Percentiles rank a stretch among this genome's conserved stretches.
phyloP scores from a whole-genome alignment of 2,113 vertebrate genomes.

The Columbina picui region DNA sequence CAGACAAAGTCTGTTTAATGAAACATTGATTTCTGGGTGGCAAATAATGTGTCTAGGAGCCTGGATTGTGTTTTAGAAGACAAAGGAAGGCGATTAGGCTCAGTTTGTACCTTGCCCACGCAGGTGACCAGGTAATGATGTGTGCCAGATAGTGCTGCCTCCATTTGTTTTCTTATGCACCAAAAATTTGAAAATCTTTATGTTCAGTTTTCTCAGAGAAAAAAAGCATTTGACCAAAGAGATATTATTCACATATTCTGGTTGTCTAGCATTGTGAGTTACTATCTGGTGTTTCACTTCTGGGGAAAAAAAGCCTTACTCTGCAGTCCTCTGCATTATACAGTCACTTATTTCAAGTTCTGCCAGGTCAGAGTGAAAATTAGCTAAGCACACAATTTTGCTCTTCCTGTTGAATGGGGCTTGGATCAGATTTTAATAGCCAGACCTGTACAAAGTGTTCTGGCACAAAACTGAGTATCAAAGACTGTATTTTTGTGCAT shows the following conservation, averaged over 20 bases:
- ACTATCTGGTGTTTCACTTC: not conserved
- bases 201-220: not conserved
- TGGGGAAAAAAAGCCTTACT: not conserved
- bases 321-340: not conserved
- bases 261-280: not conserved
- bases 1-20: slow-evolving; percentile 38
- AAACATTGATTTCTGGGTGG: slow-evolving; percentile 3
- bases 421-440: not conserved
- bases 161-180: slow-evolving; percentile 46
- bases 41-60: not conserved
- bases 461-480: not conserved
- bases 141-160: not conserved
- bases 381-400: not conserved
- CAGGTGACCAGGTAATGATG: slow-evolving; percentile 14
- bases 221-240: not conserved
- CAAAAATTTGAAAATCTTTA: not conserved
- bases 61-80: slow-evolving; percentile 9
- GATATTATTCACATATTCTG: not conserved
- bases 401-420: not conserved
- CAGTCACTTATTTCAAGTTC: not conserved
- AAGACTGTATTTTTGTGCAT: not conserved
- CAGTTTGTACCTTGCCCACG: not conserved
- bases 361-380: not conserved
- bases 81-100: slow-evolving; percentile 23
- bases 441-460: not conserved